Evolutionary conservation across 2,888 invertebrate genomes (phyloP).

Genomic region (Drosophila borealis): DNA sequence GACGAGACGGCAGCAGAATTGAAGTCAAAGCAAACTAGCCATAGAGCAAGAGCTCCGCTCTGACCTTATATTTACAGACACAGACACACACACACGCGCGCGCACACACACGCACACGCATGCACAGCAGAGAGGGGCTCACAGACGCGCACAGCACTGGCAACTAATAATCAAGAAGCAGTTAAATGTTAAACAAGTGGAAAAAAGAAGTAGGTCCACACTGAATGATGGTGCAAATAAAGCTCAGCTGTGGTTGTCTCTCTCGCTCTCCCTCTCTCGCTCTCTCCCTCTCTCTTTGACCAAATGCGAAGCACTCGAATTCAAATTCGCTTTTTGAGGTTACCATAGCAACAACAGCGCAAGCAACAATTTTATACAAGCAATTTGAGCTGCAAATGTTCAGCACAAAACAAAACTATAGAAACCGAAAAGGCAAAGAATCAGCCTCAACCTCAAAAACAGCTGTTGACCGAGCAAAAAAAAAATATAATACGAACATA

Average conservation of each 20-base stretch:
- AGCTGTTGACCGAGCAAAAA: slow-evolving; percentile 58
- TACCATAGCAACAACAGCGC: slow-evolving; percentile 43
- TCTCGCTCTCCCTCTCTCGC: not conserved
- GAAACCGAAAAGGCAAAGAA: slow-evolving; percentile 62
- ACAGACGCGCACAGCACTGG: not conserved
- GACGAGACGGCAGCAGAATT: slow-evolving; percentile 52
- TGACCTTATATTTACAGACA: slow-evolving; percentile 67
- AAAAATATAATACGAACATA: slow-evolving; percentile 16
- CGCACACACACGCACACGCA: slow-evolving; percentile 2
- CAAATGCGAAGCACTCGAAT: slow-evolving; percentile 42
- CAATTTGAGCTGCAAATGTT: slow-evolving; percentile 34
- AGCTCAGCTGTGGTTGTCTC: slow-evolving; percentile 9
- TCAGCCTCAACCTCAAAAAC: slow-evolving; percentile 78
- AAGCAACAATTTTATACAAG: slow-evolving; percentile 25
- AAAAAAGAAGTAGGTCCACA: slow-evolving; percentile 61
- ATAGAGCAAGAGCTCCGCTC: slow-evolving; percentile 65
- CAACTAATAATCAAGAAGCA: slow-evolving; percentile 76
- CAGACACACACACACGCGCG: slow-evolving; percentile 18
- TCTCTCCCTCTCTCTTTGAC: slow-evolving; percentile 1
- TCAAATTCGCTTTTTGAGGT: slow-evolving; percentile 70
- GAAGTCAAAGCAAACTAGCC: slow-evolving; percentile 75
- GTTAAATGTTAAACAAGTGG: slow-evolving; percentile 75
- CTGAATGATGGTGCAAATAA: slow-evolving; percentile 41
- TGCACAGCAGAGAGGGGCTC: not conserved
- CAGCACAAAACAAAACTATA: slow-evolving; percentile 42